phyloP scores from a whole-genome alignment of 2,797 vertebrate species.

The Todus mexicanus region DNA sequence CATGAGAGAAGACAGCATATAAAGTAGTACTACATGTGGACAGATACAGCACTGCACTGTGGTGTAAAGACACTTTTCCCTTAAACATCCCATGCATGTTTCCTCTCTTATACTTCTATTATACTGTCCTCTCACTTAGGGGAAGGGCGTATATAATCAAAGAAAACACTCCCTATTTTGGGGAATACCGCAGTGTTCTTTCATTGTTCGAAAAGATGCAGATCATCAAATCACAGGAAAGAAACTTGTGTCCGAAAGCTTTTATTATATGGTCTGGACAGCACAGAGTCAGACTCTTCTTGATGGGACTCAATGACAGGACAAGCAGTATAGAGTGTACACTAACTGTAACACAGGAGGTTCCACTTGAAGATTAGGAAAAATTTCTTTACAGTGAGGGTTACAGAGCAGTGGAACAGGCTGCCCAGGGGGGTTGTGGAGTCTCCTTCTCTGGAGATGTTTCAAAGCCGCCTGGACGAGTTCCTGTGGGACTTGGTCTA shows the following conservation, averaged over 20 bases:
- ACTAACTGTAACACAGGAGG: too few relatives aligned
- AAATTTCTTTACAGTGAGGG: too few relatives aligned
- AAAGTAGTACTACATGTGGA: fast-evolving
- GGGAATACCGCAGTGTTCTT: not conserved
- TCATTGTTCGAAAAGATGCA: not conserved
- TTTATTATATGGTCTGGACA: not conserved
- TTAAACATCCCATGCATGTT: not conserved
- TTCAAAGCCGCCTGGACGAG: too few relatives aligned
- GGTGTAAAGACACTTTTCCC: not conserved
- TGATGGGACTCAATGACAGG: too few relatives aligned
- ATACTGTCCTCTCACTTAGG: not conserved
- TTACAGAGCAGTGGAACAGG: too few relatives aligned
- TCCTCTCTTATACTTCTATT: not conserved
- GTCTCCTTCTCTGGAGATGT: too few relatives aligned
- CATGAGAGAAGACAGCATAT: not conserved
- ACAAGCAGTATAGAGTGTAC: too few relatives aligned
- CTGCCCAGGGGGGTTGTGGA: too few relatives aligned
- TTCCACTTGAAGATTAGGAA: too few relatives aligned
- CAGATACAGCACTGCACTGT: not conserved
- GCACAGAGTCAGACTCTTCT: too few relatives aligned
- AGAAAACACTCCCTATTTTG: not conserved
- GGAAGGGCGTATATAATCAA: not conserved
- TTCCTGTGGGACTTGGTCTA: too few relatives aligned
- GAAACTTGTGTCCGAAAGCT: not conserved
- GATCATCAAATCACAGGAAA: not conserved